phyloP scores from a whole-genome alignment of 2,113 vertebrate species.

The Hyperopisus bebe region DNA sequence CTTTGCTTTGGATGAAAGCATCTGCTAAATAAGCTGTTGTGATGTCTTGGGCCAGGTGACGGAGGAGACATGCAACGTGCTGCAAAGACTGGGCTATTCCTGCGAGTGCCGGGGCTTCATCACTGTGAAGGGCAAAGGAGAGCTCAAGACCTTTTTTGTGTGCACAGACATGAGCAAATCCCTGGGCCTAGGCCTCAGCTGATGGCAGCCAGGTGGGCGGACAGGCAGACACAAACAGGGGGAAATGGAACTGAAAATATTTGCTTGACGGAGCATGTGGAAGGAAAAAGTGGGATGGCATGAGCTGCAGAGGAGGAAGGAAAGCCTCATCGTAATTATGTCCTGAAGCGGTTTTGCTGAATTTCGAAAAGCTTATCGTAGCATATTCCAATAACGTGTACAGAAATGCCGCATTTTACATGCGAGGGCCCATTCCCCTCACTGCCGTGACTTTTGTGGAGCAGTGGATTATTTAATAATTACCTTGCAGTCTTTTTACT shows the following conservation, averaged over 20 bases:
- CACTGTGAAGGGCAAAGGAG: constrained; percentile 93
- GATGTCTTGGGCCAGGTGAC: constrained; percentile 70
- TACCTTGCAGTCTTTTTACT: not conserved
- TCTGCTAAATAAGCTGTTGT: not conserved
- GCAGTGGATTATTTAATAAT: constrained; percentile 5
- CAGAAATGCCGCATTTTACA: not conserved
- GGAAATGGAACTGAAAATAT: constrained; percentile 4
- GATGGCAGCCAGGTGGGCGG: constrained; percentile 40
- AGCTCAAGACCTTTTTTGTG: constrained; percentile 90
- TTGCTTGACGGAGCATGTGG: not conserved
- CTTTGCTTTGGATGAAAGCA: not conserved
- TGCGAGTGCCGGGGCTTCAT: constrained; percentile 92
- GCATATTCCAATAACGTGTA: not conserved
- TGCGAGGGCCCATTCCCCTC: not conserved
- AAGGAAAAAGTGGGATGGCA: not conserved
- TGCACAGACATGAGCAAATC: constrained; percentile 91
- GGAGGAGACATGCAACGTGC: constrained; percentile 77
- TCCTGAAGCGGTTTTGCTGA: not conserved
- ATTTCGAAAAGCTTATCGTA: not conserved
- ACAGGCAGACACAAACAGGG: not conserved
- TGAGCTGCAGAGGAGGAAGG: not conserved
- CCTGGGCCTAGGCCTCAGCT: constrained; percentile 78
- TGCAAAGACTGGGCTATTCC: constrained; percentile 81
- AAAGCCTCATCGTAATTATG: not conserved
- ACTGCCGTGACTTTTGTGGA: not conserved